Evolutionary conservation across 2,113 vertebrate species (phyloP).

Genomic region (Cheirogaleus medius): DNA sequence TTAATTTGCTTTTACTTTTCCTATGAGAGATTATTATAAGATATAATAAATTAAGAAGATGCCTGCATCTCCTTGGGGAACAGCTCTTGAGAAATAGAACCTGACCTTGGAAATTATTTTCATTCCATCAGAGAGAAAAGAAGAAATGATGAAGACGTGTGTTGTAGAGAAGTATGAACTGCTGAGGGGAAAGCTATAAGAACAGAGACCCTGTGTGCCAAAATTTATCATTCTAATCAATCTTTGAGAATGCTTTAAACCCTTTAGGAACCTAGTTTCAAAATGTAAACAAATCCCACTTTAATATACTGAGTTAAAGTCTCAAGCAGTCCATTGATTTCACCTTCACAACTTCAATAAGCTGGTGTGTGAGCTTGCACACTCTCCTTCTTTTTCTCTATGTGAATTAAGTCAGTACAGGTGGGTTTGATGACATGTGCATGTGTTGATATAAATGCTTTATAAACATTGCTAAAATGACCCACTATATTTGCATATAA

Average conservation of each 20-base stretch:
- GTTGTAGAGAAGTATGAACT: background rate
- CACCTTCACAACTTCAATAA: background rate
- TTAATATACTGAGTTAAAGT: background rate
- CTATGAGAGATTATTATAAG: background rate
- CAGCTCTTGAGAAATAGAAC: conserved; percentile 10
- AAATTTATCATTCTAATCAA: background rate
- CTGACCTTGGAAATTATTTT: conserved; percentile 41
- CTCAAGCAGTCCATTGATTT: background rate
- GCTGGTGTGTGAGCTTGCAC: background rate
- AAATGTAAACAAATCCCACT: background rate
- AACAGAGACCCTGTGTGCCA: background rate
- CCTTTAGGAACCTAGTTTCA: background rate
- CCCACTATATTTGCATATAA: background rate
- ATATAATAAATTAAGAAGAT: conserved; percentile 50
- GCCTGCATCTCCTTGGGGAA: background rate
- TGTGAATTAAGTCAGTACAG: background rate
- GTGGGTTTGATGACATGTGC: background rate
- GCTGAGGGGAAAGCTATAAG: background rate
- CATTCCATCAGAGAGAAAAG: background rate
- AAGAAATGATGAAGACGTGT: background rate
- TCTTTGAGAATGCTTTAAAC: background rate
- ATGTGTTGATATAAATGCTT: background rate
- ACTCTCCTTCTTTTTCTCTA: background rate
- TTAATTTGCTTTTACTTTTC: conserved; percentile 30
- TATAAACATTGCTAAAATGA: background rate